phyloP scores from a whole-genome alignment of 1,140 invertebrate species.

The Atta texana region DNA sequence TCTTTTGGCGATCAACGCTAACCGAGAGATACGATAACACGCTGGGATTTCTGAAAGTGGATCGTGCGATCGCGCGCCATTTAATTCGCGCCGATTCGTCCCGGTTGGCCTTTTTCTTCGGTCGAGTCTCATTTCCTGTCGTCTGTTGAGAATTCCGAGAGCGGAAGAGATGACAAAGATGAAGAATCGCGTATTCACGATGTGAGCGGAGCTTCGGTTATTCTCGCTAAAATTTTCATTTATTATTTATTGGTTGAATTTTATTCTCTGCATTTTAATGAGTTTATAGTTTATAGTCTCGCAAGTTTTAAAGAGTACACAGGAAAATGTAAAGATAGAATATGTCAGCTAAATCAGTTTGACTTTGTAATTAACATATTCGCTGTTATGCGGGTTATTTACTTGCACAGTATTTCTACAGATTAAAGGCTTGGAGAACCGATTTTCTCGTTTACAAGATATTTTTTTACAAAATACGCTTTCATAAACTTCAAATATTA shows the following conservation, averaged over 20 bases:
- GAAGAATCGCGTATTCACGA: conserved; percentile 4
- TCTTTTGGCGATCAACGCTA: conserved; percentile 32
- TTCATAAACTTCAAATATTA: too few relatives aligned
- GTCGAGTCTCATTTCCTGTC: conserved; percentile 37
- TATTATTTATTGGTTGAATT: neutral
- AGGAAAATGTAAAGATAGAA: neutral
- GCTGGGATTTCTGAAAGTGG: conserved; percentile 30
- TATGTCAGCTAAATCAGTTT: neutral
- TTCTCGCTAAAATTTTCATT: neutral
- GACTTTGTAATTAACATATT: conserved; percentile 14
- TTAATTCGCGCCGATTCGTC: conserved; percentile 31
- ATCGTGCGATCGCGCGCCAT: conserved; percentile 19
- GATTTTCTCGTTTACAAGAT: neutral
- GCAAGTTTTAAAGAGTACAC: neutral
- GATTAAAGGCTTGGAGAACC: neutral
- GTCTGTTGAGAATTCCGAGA: conserved; percentile 21
- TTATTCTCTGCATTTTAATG: conserved; percentile 3
- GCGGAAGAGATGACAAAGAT: conserved; percentile 12
- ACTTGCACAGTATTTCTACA: neutral
- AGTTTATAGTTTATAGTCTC: neutral
- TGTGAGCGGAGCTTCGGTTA: neutral
- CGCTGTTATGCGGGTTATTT: neutral
- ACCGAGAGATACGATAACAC: conserved; percentile 31
- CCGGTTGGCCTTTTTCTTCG: conserved; percentile 7
- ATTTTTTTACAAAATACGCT: neutral